Evolutionary conservation across 2,797 vertebrate genomes (phyloP), one percentile per base, ranked within the genome.

Genomic region (Pampus argenteus): DNA sequence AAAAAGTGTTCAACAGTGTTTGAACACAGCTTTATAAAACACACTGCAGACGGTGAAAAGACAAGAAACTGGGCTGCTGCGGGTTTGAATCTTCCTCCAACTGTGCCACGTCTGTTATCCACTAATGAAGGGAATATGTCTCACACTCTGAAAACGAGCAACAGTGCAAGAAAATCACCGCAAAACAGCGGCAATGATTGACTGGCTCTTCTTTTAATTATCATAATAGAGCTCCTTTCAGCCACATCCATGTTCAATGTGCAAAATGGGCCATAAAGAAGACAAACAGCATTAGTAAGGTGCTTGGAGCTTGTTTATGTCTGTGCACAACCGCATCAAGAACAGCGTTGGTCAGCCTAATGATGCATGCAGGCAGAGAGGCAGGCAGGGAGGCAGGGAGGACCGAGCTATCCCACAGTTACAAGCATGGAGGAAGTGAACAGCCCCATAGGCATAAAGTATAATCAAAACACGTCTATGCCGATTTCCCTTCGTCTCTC

Each of bases 241-340:
- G 76, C 76, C 83, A 70, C 78, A 61, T 69, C 69, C 70, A 68
- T 81, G 85, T 86, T 79, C 78, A 64, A 34, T 42, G 84, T 80
- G 79, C 75, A 84, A 83, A 88, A 86, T 66, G 74, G 80, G 54
- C 87, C 71, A 78, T 86, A 86, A 81, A 88, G 84, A 89, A 91
- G 86, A 86, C 81, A 89, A 88, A 88, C 78, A 81, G 83, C 82
- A 68, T 83, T 63, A 71, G 79, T 1, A 61, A 76, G 77, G 81
- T 71, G 80, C 82, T 88, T 74, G 79, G 77, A 82, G 87, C 82
- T 92, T 88, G 74, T 92, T 85, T 84, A 84, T 77, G 74, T 76
- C 59, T 31, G 77, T 64, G 76, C 67, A 64, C 40, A 58, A 78
- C 44, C 67, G 71, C 81, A 73, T 56, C 55, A 29, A 92, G 74